Percentiles rank a stretch among this genome's conserved stretches.
Conservation (phyloP, 2,113 vertebrate genomes). For the Bombycilla garrulus region DNA sequence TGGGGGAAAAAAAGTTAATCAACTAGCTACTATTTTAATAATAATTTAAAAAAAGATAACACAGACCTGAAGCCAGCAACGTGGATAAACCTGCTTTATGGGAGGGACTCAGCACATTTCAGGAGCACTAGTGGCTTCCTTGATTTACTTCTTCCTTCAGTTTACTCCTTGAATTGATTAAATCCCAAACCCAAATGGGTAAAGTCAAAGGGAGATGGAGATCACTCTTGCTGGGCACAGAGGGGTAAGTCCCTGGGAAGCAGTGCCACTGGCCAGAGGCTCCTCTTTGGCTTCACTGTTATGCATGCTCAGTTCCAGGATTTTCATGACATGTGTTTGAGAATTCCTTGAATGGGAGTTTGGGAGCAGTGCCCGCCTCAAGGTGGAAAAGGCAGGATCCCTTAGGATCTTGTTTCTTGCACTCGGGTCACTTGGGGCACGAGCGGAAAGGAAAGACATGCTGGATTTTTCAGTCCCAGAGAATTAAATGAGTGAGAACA, state of each 20-base stretch:
- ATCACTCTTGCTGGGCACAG: background rate
- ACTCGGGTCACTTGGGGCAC: background rate
- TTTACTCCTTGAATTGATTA: background rate
- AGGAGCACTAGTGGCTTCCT: background rate
- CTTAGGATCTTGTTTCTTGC: background rate
- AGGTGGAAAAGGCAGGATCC: background rate
- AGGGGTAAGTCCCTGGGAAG: background rate
- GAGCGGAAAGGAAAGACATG: background rate
- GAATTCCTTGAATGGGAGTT: background rate
- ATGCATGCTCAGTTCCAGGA: constrained; percentile 26
- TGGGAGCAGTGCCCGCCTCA: background rate
- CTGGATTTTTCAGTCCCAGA: background rate
- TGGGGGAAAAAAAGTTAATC: background rate
- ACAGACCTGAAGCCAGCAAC: background rate
- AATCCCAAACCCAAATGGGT: background rate
- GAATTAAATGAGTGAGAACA: background rate
- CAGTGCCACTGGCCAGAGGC: background rate
- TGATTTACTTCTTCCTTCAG: background rate
- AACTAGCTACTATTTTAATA: background rate
- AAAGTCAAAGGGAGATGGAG: background rate
- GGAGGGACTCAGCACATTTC: background rate
- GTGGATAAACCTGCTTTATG: background rate
- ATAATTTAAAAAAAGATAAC: background rate
- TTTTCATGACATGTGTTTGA: background rate
- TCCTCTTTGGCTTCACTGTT: constrained; percentile 53